These are phyloP conservation scores for Anas bernieri DNA, from an alignment of 2,797 vertebrate species.

Conservation along the genomic window DNA sequence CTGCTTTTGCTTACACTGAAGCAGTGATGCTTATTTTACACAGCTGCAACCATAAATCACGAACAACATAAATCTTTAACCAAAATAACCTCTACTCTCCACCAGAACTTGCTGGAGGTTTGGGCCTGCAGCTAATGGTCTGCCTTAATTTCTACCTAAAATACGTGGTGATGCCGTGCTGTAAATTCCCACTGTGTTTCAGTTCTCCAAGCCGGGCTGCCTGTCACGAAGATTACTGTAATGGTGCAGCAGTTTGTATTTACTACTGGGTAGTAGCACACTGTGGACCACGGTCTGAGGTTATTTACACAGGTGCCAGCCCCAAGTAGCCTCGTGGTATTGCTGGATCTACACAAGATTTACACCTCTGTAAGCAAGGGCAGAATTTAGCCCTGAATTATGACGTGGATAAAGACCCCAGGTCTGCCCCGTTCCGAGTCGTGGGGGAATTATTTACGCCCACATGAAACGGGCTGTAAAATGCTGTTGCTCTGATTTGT, in stretches of 20 bases:
- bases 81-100: neutral
- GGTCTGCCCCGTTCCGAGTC: neutral
- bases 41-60: neutral
- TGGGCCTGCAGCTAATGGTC: neutral
- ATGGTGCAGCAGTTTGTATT: neutral
- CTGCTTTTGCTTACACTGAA: neutral
- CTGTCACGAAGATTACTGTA: neutral
- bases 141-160: neutral
- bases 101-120: neutral
- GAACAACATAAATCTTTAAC: neutral
- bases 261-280: neutral
- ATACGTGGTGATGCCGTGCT: neutral
- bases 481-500: conserved; percentile 33
- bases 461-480: conserved; percentile 37
- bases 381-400: conserved; percentile 39
- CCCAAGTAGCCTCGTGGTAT: conserved; percentile 1
- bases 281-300: neutral
- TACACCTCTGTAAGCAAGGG: neutral
- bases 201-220: neutral
- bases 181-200: neutral
- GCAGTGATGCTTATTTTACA: neutral
- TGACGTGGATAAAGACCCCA: neutral
- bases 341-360: neutral
- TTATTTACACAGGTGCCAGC: conserved; percentile 29
- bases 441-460: conserved; percentile 11